Evolutionary conservation across 1,140 invertebrate genomes (phyloP), one percentile per base, ranked within the genome.

Genomic region (Anadara kagoshimensis): DNA sequence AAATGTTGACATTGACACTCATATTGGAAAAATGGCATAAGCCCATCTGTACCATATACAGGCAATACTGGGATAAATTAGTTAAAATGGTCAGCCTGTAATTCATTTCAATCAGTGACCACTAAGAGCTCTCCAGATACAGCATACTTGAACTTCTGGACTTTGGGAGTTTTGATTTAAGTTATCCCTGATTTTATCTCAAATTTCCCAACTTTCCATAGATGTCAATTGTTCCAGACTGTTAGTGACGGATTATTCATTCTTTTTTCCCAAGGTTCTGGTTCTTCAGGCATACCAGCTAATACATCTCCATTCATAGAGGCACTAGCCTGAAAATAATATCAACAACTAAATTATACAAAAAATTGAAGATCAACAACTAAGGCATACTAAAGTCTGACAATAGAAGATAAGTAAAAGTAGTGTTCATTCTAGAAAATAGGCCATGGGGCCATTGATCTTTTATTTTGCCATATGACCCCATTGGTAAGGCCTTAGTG

Each of bases 301-400:
- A 84, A 56, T 0, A 84, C 83, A 75, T 84, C 83, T n/a, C 83
- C 83, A 11, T 73, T 83, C 36, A 70, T 63, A 36, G 79, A 71
- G 8, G 83, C 83, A 43, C 67, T 26, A 12, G 62, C 75, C 81
- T 83, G 67, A 29, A 71, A 69, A 12, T 24, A 43, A 49, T 43
- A 41, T 16, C 18, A 47, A 62, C 5, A 64, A 44, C 10, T 5
- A 20, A 58, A 59, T 14, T 61, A 29, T 57, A 57, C 29, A 68
- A 7, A 26, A 47, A n/a, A n/a, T 44, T n/a, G 7, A 70, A 70
- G 11, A 16, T 47, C 3, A 5, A 20, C 0, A 24, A 1, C 16
- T 36, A 8, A 5, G 20, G 10, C 56, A 14, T 7, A 44, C 1
- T 24, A 2, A 14, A 20, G 5, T 26, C 2, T 14, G 0, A 49